Evolutionary conservation across 2,888 invertebrate species (phyloP).

Genomic region (Mesopsocus fuscifrons): DNA sequence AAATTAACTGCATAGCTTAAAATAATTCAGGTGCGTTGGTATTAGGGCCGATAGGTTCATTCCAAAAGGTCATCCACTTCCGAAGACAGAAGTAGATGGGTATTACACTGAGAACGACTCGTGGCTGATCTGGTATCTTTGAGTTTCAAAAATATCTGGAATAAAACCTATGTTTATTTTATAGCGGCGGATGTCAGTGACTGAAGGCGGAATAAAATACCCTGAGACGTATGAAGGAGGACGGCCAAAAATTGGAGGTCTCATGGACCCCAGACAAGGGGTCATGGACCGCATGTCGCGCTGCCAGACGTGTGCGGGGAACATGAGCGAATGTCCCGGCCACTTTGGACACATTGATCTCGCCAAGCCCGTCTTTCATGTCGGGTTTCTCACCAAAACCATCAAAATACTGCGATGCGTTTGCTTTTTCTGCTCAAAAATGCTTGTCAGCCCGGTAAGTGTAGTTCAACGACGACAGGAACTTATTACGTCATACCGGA

Average conservation of each 20-base stretch:
- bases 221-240: constrained; percentile 98
- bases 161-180: background rate
- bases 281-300: constrained; percentile 86
- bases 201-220: constrained; percentile 89
- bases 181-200: constrained; percentile 92
- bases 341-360: constrained; percentile 98
- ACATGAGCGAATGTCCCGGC: constrained; percentile 97
- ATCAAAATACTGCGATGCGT: constrained; percentile 97
- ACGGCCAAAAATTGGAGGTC: constrained; percentile 89
- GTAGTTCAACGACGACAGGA: constrained; percentile 21
- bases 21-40: too few species aligned
- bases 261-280: constrained; percentile 99
- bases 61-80: too few species aligned
- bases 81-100: too few species aligned
- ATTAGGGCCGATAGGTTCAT: too few species aligned
- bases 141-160: background rate
- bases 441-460: constrained; percentile 86
- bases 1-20: too few species aligned
- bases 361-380: constrained; percentile 96
- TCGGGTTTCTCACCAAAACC: constrained; percentile 92
- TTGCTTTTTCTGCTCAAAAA: constrained; percentile 95
- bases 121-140: background rate
- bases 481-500: too few species aligned
- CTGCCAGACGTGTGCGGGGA: constrained; percentile 90
- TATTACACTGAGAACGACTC: too few species aligned